Percentiles rank a stretch among this genome's conserved stretches.
Conservation (phyloP, 2,888 invertebrate genomes). For the Zaprionus bogoriensis region DNA sequence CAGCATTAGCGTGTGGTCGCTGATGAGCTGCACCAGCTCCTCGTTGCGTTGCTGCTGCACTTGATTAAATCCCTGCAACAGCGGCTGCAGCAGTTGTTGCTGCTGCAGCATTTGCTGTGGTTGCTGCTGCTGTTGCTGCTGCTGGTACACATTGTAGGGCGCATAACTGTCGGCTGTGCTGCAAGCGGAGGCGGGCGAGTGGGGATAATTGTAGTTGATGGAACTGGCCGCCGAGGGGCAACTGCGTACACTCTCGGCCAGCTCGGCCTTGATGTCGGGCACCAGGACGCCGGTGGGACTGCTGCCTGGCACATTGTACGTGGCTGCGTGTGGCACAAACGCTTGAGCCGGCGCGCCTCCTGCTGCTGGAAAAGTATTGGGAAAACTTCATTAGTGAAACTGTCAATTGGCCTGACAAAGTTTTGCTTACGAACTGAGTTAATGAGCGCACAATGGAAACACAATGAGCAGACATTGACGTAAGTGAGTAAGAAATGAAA, state of each 20-base stretch:
- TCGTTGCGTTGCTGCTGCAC: not conserved
- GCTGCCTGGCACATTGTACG: conserved; percentile 19
- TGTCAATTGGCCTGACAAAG: conserved; percentile 24
- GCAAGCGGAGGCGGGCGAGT: conserved; percentile 55
- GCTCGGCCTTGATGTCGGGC: conserved; percentile 54
- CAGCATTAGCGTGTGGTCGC: not conserved
- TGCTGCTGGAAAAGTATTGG: conserved; percentile 29
- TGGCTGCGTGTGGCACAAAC: conserved; percentile 7
- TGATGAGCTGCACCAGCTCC: conserved; percentile 1
- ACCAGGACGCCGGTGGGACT: conserved; percentile 35
- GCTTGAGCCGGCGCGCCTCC: not conserved
- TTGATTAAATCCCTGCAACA: not conserved
- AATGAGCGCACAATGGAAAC: conserved; percentile 27
- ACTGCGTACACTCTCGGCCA: conserved; percentile 47
- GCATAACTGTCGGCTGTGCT: conserved; percentile 43
- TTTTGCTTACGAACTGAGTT: conserved; percentile 31
- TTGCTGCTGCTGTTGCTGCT: not conserved
- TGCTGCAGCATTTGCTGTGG: not conserved
- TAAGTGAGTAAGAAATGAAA: no score
- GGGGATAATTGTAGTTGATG: conserved; percentile 29
- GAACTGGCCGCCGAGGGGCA: conserved; percentile 54
- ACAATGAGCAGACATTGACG: not conserved
- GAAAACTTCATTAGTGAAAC: conserved; percentile 34
- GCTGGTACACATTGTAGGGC: conserved; percentile 3
- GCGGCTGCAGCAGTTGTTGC: not conserved